Evolutionary conservation across 2,888 invertebrate species (phyloP).

Genomic region (Mythimna albipuncta): DNA sequence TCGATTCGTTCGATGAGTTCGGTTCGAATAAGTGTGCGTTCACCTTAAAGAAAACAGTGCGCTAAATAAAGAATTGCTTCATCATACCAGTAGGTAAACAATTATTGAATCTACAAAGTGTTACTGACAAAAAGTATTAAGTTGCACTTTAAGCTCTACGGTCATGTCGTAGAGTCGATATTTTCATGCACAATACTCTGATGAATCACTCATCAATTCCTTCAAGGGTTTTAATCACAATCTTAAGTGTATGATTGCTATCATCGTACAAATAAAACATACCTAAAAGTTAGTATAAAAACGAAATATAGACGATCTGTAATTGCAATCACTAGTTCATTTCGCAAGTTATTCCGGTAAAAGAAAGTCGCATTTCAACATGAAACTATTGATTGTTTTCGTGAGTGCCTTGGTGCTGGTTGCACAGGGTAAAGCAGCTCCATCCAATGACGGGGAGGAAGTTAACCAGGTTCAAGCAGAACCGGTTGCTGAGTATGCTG

Average conservation of each 20-base stretch:
- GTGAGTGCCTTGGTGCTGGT: constrained; percentile 30
- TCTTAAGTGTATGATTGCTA: constrained; percentile 26
- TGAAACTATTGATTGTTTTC: constrained; percentile 43
- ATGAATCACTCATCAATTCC: constrained; percentile 5
- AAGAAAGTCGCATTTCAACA: constrained; percentile 33
- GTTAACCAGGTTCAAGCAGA: neutral
- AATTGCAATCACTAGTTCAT: constrained; percentile 12
- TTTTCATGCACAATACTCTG: neutral
- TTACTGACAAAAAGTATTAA: neutral
- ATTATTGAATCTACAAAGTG: neutral
- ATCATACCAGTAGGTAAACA: constrained; percentile 10
- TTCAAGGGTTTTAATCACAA: constrained; percentile 11
- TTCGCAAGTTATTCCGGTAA: neutral
- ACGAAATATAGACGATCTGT: neutral
- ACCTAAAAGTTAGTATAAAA: constrained; percentile 38
- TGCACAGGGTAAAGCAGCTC: constrained; percentile 23
- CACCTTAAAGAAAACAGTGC: neutral
- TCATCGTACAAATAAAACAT: constrained; percentile 7
- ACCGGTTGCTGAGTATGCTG: neutral
- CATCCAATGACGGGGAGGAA: constrained; percentile 11
- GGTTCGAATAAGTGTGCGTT: no score
- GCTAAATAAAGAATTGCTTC: constrained; percentile 21
- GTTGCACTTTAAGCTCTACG: neutral
- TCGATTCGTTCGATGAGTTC: no score
- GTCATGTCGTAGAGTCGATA: neutral